phyloP scores from a whole-genome alignment of 2,797 vertebrate species.

The Centropyge bicolor region DNA sequence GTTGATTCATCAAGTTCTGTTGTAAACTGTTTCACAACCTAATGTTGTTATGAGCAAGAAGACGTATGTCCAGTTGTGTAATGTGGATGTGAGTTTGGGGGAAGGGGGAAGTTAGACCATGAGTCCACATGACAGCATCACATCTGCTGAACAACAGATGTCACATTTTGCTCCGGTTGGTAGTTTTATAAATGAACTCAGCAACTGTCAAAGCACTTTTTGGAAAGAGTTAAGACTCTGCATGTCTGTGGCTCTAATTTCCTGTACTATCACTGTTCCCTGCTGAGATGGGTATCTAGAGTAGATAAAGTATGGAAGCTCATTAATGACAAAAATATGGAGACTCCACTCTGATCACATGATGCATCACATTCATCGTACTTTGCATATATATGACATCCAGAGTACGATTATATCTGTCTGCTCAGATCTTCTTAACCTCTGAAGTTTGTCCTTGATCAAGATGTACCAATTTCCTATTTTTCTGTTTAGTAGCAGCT shows the following conservation, averaged over 20 bases:
- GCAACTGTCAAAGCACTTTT: constrained; percentile 36
- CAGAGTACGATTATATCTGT: background rate
- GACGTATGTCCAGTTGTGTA: background rate
- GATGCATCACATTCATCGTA: background rate
- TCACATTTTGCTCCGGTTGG: constrained; percentile 19
- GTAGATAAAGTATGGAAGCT: background rate
- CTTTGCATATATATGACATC: too few species aligned
- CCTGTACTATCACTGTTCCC: background rate
- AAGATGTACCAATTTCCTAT: background rate
- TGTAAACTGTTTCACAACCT: background rate
- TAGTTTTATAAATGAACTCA: constrained; percentile 29
- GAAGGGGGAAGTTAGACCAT: constrained; percentile 26
- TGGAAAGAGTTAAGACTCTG: background rate
- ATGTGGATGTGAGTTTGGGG: background rate
- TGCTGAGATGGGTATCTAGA: background rate
- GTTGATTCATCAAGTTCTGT: background rate
- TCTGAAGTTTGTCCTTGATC: background rate
- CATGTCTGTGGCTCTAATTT: background rate
- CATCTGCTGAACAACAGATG: background rate
- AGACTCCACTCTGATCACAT: background rate
- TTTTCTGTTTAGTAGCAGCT: background rate
- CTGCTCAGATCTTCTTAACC: background rate
- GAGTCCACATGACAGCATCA: background rate
- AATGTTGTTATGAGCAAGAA: background rate
- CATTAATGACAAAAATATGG: background rate